Percentiles rank a stretch among this genome's conserved stretches.
These are phyloP conservation scores for Pavo muticus DNA, from an alignment of 2,113 vertebrate genomes.

Conservation along the genomic window DNA sequence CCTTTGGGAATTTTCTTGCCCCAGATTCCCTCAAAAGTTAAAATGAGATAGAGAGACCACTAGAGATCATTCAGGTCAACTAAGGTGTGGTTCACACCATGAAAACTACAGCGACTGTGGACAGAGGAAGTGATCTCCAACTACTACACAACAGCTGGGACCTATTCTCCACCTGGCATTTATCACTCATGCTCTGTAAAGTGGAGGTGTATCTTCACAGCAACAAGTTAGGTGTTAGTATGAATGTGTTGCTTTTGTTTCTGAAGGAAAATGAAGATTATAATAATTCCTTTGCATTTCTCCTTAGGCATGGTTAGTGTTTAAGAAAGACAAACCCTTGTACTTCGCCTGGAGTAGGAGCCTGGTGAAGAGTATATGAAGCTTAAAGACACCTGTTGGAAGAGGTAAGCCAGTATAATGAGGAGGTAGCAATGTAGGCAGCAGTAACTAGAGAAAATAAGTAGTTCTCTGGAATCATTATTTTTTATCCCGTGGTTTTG, in stretches of 20 bases:
- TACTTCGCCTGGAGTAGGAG: background rate
- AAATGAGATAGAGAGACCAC: background rate
- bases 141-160: background rate
- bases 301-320: rapidly evolving
- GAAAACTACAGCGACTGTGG: background rate
- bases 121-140: background rate
- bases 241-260: background rate
- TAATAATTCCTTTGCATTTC: rapidly evolving
- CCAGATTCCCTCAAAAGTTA: background rate
- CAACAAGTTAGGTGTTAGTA: background rate
- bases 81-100: background rate
- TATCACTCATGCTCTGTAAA: background rate
- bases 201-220: background rate
- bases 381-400: background rate
- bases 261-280: background rate
- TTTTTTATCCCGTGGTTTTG: background rate
- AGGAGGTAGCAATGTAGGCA: background rate
- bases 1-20: background rate
- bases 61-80: background rate
- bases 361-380: background rate
- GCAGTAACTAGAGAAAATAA: background rate
- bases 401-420: background rate
- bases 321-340: background rate
- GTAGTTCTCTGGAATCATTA: background rate
- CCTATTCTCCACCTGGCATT: background rate